Conservation (phyloP, 92 coral and sea anemone genomes). For the Epizoanthus stellaris region DNA sequence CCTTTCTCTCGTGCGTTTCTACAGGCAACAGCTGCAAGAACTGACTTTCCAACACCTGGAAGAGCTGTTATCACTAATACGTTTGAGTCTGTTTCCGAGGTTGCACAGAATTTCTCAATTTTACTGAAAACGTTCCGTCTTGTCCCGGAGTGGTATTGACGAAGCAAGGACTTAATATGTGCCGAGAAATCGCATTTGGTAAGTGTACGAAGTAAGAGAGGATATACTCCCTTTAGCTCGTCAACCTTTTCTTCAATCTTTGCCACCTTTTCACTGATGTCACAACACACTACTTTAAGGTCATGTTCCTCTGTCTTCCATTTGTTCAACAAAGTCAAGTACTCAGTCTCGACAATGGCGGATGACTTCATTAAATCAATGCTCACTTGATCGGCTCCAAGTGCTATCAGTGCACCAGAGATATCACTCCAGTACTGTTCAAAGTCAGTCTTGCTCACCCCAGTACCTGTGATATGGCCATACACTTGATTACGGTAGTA, state of each 20-base stretch:
- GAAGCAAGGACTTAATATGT: constrained; percentile 25
- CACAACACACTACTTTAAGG: neutral
- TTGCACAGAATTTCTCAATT: neutral
- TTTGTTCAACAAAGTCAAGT: neutral
- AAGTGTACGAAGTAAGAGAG: neutral
- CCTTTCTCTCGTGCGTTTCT: too few relatives aligned
- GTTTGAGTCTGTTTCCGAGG: neutral
- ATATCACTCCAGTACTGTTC: constrained; percentile 57
- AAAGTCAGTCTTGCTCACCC: constrained; percentile 39
- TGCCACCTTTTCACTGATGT: neutral
- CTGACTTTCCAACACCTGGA: too few relatives aligned
- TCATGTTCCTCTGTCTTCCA: neutral
- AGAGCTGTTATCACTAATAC: neutral
- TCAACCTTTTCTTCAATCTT: neutral
- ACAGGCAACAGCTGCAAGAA: too few relatives aligned
- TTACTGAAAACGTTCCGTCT: constrained; percentile 17
- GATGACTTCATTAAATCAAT: constrained; percentile 49
- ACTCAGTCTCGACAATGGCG: neutral
- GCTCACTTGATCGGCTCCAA: constrained; percentile 45
- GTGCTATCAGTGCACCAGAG: constrained; percentile 43
- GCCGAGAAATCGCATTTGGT: constrained; percentile 49
- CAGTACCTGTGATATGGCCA: neutral
- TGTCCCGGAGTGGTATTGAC: constrained; percentile 42
- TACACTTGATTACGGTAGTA: constrained; percentile 50
- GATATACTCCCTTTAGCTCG: neutral